Base-by-base conservation (phyloP, 2,113 vertebrate species). In the Trematocara stigmaticum region DNA sequence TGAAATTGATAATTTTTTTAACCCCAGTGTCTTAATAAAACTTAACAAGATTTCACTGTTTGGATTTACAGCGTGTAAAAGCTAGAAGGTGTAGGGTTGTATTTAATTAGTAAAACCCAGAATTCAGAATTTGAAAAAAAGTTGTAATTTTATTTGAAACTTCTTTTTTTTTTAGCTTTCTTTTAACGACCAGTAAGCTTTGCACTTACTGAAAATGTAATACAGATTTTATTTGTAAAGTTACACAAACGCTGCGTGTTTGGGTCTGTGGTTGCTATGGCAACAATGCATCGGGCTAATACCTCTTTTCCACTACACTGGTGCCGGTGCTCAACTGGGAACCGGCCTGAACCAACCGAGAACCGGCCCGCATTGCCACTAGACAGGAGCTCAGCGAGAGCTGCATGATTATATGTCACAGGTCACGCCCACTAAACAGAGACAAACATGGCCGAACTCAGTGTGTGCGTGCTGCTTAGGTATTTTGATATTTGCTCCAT, bases 231-330 rank as follows among this genome's bases (percentile, higher is more conserved):
- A 31, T 29, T 5, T 31, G 7, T 76, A 4, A 82, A 11, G 1
- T 79, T 93, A 83, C 66, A 47, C 84, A 82, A 94, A 20, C 23
- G 6, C 6, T 34, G 18, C 64, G 2, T 94, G 92, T 90, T 93
- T 91, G n/a, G 85, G 12, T 82, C 40, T 13, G 26, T 6, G 13
- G 94, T 93, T 95, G 84, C 91, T 79, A 94, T 91, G 91, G 78
- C 91, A 94, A 94, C 93, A 42, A 2, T 6, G 6, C 57, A 38
- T 10, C 31, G 11, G 3, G 47, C 15, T 12, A n/a, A 45, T 26
- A 26, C 23, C 23, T 26, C 23, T 26, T 26, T 26, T 26, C 23
- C 23, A 26, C 23, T 26, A 26, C 23, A 26, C 23, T 26, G 23
- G 23, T 26, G 23, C 23, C 23, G 23, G 23, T 26, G 23, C 23